Percentiles rank a stretch among this genome's conserved stretches.
Evolutionary conservation across 2,888 invertebrate species (phyloP).

Genomic region (Rhingia campestris): DNA sequence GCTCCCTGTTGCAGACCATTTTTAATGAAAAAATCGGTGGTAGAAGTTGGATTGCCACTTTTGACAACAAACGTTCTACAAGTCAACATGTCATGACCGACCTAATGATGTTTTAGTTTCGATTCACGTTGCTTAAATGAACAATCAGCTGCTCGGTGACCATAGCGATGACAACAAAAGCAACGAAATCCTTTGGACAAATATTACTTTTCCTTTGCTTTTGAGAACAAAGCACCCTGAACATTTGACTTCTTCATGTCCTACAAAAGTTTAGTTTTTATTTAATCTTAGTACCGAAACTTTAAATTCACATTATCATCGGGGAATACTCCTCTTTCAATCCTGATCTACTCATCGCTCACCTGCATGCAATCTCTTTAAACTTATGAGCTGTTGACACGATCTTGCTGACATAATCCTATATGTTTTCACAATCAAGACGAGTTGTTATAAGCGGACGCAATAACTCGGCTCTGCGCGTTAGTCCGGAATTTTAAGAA

Average conservation of each 20-base stretch:
- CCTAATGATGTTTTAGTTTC: neutral
- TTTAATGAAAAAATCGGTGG: too few species aligned
- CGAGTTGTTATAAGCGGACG: neutral
- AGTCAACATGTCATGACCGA: too few species aligned
- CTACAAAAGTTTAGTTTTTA: too few species aligned
- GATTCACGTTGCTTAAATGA: neutral
- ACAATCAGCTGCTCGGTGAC: slow-evolving; percentile 13
- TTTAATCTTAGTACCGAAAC: too few species aligned
- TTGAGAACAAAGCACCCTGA: slow-evolving; percentile 2
- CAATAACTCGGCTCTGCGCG: slow-evolving; percentile 24
- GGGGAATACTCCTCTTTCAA: slow-evolving; percentile 11
- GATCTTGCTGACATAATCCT: slow-evolving; percentile 15
- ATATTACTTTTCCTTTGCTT: neutral
- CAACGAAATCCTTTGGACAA: slow-evolving; percentile 3
- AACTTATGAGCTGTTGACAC: slow-evolving; percentile 15
- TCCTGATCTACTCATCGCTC: slow-evolving; percentile 9
- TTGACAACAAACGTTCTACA: too few species aligned
- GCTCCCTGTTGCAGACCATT: too few species aligned
- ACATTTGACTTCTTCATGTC: too few species aligned
- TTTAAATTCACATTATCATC: slow-evolving; percentile 25
- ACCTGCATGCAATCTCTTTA: slow-evolving; percentile 19
- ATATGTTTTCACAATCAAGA: neutral
- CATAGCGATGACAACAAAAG: slow-evolving; percentile 25
- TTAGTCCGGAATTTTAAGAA: slow-evolving; percentile 50
- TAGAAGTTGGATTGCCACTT: too few species aligned